Conservation (phyloP, 1,140 invertebrate species). For the Radopholus similis region DNA sequence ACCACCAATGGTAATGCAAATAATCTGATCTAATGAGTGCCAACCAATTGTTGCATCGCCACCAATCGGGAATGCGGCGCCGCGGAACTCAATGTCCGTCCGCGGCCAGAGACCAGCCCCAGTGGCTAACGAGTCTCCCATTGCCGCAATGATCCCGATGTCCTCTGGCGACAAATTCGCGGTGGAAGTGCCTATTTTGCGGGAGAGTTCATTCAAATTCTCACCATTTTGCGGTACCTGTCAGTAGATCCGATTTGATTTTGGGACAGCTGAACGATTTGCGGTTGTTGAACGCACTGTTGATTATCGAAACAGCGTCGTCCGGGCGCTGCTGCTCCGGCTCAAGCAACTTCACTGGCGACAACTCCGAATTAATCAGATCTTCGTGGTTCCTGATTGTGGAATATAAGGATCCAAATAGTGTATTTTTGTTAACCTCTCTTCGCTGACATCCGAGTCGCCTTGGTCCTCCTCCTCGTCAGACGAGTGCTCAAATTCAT, state of each 20-base stretch:
- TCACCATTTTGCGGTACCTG: not conserved
- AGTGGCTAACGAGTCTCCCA: conserved; percentile 50
- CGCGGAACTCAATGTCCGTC: conserved; percentile 54
- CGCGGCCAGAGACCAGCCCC: conserved; percentile 54
- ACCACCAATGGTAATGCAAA: conserved; percentile 1
- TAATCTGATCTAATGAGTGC: not conserved
- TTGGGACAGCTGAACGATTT: conserved; percentile 15
- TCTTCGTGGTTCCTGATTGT: conserved; percentile 35
- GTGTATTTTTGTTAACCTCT: conserved; percentile 6
- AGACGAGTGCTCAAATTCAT: not conserved
- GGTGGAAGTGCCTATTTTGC: conserved; percentile 31
- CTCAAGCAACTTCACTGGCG: conserved; percentile 36
- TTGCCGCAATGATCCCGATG: conserved; percentile 47
- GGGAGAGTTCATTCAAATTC: not conserved
- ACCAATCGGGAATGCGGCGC: conserved; percentile 56
- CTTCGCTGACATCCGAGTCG: conserved; percentile 45
- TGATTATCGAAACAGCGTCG: conserved; percentile 36
- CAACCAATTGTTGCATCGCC: conserved; percentile 52
- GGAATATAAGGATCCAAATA: not conserved
- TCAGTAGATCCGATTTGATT: conserved; percentile 7
- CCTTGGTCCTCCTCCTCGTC: conserved; percentile 30
- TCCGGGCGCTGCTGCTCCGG: conserved; percentile 37
- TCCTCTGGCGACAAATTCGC: conserved; percentile 44
- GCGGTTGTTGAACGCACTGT: conserved; percentile 45
- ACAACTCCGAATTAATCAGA: conserved; percentile 37